A percentile compares a stretch with the other conserved stretches of the same genome.
phyloP scores from a whole-genome alignment of 2,888 invertebrate genomes.

The Pristionchus maxplancki region DNA sequence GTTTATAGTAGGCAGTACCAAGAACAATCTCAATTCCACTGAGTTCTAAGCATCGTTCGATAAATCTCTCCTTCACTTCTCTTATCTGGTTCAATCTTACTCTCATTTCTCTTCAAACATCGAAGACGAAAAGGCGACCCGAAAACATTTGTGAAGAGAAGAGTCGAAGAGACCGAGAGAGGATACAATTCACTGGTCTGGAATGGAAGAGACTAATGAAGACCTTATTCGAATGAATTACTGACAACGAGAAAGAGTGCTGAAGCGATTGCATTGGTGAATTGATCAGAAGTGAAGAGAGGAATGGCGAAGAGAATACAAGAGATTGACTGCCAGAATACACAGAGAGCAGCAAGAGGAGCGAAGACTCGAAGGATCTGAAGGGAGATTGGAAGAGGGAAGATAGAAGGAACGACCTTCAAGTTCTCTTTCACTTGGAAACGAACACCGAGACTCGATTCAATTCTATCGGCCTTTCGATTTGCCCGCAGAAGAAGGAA shows the following conservation, averaged over 20 bases:
- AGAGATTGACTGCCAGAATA: conserved; percentile 14
- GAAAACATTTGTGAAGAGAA: conserved; percentile 5
- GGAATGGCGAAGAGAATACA: neutral
- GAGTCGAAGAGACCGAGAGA: conserved; percentile 8
- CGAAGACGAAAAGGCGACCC: neutral
- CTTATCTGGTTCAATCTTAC: neutral
- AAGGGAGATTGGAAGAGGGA: neutral
- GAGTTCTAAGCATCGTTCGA: neutral
- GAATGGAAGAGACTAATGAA: neutral
- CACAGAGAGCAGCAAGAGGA: conserved; percentile 10
- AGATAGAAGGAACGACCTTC: neutral
- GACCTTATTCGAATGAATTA: neutral
- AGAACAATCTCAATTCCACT: neutral
- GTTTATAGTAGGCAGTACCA: neutral
- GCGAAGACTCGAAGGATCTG: conserved; percentile 32
- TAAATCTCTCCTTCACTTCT: neutral
- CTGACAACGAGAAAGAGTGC: neutral
- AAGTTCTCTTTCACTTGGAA: conserved; percentile 25
- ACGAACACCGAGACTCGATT: neutral
- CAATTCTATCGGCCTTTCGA: conserved; percentile 13
- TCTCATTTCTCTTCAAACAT: neutral
- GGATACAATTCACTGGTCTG: conserved; percentile 12
- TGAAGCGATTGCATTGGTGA: neutral
- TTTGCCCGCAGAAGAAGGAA: conserved; percentile 20
- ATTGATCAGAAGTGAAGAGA: neutral